A percentile compares a stretch with the other conserved stretches of the same genome.
phyloP scores from a whole-genome alignment of 2,888 invertebrate species.

The Diaperis boleti region DNA sequence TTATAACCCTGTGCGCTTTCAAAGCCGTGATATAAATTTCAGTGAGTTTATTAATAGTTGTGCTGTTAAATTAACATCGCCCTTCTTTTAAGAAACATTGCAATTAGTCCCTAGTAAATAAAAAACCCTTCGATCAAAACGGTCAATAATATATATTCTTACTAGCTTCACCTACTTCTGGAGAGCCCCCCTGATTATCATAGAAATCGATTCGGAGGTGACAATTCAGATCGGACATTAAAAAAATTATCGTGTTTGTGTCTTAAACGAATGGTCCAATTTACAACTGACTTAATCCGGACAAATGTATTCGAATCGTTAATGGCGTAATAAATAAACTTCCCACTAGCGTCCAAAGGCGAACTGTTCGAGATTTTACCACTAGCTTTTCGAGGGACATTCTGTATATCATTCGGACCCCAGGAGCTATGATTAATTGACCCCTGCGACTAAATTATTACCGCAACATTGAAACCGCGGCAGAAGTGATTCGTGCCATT shows the following conservation, averaged over 20 bases:
- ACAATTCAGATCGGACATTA: constrained; percentile 15
- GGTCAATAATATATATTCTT: too few species aligned
- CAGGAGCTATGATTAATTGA: constrained; percentile 25
- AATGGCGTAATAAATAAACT: constrained; percentile 35
- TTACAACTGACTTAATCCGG: constrained; percentile 34
- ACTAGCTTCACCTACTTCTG: too few species aligned
- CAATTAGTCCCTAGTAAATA: too few species aligned
- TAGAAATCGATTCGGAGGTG: constrained; percentile 25
- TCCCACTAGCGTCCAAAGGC: constrained; percentile 26
- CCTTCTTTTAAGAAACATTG: too few species aligned
- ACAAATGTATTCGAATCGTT: constrained; percentile 36
- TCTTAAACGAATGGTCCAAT: constrained; percentile 32
- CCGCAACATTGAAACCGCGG: constrained; percentile 1
- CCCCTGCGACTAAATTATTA: constrained; percentile 7
- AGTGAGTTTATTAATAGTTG: too few species aligned
- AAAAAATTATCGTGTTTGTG: constrained; percentile 26
- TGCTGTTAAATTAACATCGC: too few species aligned
- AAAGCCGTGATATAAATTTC: too few species aligned
- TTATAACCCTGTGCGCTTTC: too few species aligned
- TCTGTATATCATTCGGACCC: constrained; percentile 10
- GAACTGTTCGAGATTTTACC: constrained; percentile 24
- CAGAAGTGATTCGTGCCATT: constrained; percentile 1
- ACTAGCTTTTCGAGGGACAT: constrained; percentile 17
- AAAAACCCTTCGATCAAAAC: too few species aligned
- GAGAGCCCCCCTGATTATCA: too few species aligned